Evolutionary conservation across 2,797 vertebrate genomes (phyloP), one percentile per base, ranked within the genome.

Genomic region (Rousettus madagascariensis): DNA sequence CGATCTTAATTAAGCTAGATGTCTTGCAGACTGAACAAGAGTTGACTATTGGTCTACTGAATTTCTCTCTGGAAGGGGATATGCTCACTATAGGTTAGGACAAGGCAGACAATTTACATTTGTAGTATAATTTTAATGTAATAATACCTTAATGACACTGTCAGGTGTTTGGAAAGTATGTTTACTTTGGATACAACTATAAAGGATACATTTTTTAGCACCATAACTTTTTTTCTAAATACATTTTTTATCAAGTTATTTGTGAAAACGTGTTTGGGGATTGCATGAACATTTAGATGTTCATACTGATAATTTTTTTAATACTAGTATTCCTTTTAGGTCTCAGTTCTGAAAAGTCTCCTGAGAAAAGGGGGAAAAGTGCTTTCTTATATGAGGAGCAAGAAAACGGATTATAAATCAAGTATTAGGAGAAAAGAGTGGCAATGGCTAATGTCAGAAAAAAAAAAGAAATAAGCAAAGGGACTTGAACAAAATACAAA

Each of bases 121-220:
- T 85, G 30, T 71, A 55, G 49, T 26, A 9, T 59, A 68, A 74
- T 85, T 80, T 65, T 51, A 82, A 80, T 55, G 26, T 93, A 65
- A 68, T 28, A 90, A 82, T 78, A 66, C 17, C 22, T 91, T 95
- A 77, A 65, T 75, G 83, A 75, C 28, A 75, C 36, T n/a, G 2
- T 22, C 33, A 80, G 22, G 6, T 85, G 33, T 95, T 68, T 80
- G 16, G 16, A 89, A 95, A 75, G 10, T 72, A 3, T 82, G 38
- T 75, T 88, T 94, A 49, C 43, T 66, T 80, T 89, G 17, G 19
- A 46, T 84, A 16, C 24, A 91, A 79, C 33, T 69, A 22, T 36
- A 86, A 84, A 51, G 63, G 87, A 49, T 80, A 51, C 86, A 66
- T 72, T 92, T 93, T 95, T 95, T 95, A 80, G 74, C 13, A 51